A percentile compares a stretch with the other conserved stretches of the same genome.
Evolutionary conservation across 2,888 invertebrate genomes (phyloP).

Genomic region (Drosophila greeni): DNA sequence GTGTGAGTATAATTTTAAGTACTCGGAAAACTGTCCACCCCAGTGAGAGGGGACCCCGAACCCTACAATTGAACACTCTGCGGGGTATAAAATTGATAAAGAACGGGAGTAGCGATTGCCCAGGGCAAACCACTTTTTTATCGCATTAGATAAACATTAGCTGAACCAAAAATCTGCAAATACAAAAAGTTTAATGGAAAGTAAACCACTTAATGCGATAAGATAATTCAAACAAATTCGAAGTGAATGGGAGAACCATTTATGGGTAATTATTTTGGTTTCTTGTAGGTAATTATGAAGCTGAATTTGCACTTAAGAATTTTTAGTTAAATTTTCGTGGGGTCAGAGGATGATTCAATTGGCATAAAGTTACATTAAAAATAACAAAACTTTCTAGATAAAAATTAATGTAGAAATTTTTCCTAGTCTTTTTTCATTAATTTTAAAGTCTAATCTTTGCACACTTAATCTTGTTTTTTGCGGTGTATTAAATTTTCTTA

Average conservation of each 20-base stretch:
- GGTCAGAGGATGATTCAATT: no score
- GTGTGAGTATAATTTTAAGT: conserved; percentile 30
- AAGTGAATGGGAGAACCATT: background rate
- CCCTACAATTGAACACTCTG: conserved; percentile 9
- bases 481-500: conserved; percentile 8
- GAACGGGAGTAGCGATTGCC: conserved; percentile 12
- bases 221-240: background rate
- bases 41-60: conserved; percentile 22
- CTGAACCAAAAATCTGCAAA: conserved; percentile 22
- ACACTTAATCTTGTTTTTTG: background rate
- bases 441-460: background rate
- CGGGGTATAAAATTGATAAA: conserved; percentile 12
- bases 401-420: background rate
- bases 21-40: conserved; percentile 37
- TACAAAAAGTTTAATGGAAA: background rate
- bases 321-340: background rate
- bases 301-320: background rate
- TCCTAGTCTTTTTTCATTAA: no score
- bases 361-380: no score
- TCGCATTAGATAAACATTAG: conserved; percentile 26
- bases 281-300: background rate
- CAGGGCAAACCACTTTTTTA: conserved; percentile 38
- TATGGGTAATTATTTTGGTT: background rate
- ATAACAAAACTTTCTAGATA: no score
- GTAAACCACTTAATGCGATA: conserved; percentile 12